phyloP scores from a whole-genome alignment of 2,113 vertebrate genomes.

The Zosterops lateralis region DNA sequence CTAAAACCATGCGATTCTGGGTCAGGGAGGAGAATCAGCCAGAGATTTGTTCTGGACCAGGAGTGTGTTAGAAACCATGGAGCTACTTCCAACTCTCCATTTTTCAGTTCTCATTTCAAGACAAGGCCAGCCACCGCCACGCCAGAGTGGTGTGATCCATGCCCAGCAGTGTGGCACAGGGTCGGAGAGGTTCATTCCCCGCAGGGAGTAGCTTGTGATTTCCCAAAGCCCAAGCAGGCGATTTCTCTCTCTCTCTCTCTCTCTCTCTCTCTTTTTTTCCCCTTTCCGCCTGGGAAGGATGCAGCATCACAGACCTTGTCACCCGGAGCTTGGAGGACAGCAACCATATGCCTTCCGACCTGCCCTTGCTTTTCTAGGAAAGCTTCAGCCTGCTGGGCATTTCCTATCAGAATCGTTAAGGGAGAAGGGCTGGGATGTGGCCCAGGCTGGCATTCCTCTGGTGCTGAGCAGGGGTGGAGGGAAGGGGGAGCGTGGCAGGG shows the following conservation, averaged over 20 bases:
- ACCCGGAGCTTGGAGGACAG: slow-evolving; percentile 59
- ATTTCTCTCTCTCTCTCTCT: neutral
- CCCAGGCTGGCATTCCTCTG: slow-evolving; percentile 53
- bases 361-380: slow-evolving; percentile 52
- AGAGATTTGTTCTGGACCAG: neutral
- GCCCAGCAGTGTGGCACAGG: neutral
- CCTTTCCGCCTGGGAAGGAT: slow-evolving; percentile 30
- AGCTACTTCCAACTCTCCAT: neutral
- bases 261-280: neutral
- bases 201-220: neutral
- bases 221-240: neutral
- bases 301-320: slow-evolving; percentile 43
- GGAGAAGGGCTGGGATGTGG: slow-evolving; percentile 47
- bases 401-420: slow-evolving; percentile 50
- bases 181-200: neutral
- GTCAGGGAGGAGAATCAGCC: neutral
- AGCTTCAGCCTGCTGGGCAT: slow-evolving; percentile 61
- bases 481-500: neutral
- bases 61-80: neutral
- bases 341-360: slow-evolving; percentile 61
- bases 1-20: neutral
- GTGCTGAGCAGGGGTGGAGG: neutral
- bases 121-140: neutral
- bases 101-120: neutral
- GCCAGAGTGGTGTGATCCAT: neutral